Percentiles rank a stretch among this genome's conserved stretches.
Evolutionary conservation across 2,888 invertebrate genomes (phyloP).

Genomic region (Odontothrips loti): DNA sequence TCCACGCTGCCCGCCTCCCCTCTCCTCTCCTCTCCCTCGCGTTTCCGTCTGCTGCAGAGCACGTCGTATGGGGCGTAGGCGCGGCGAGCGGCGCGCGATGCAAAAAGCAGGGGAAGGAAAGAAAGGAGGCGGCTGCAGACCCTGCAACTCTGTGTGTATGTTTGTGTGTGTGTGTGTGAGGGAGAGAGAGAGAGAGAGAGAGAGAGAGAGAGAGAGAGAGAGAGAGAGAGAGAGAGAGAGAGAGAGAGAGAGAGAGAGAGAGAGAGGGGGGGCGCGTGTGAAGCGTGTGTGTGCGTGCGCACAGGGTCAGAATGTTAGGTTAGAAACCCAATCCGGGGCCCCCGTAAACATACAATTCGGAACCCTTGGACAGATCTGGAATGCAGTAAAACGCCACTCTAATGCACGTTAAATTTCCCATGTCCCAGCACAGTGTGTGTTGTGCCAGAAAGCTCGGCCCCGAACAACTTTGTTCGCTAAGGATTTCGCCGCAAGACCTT

Average conservation of each 20-base stretch:
- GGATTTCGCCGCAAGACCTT: no score
- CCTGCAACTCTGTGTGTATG: background rate
- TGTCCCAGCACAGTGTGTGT: no score
- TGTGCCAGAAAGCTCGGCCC: no score
- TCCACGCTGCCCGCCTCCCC: background rate
- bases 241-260: slow-evolving; percentile 29
- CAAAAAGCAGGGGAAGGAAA: background rate
- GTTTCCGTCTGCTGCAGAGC: background rate
- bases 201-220: slow-evolving; percentile 29
- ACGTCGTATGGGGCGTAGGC: background rate
- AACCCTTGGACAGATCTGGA: no score
- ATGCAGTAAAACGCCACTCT: no score
- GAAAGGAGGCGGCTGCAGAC: background rate
- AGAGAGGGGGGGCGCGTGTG: background rate
- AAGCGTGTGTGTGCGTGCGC: background rate
- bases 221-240: slow-evolving; percentile 21
- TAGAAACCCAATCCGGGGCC: no score
- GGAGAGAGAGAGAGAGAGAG: no score
- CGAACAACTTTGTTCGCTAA: no score
- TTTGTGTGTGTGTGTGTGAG: slow-evolving; percentile 13
- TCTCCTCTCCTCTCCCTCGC: background rate
- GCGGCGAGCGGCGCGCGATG: background rate
- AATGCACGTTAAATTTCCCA: no score
- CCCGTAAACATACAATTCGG: no score
- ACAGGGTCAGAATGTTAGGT: no score